Evolutionary conservation across 2,797 vertebrate genomes (phyloP).

Genomic region (Lindbergichthys nudifrons): DNA sequence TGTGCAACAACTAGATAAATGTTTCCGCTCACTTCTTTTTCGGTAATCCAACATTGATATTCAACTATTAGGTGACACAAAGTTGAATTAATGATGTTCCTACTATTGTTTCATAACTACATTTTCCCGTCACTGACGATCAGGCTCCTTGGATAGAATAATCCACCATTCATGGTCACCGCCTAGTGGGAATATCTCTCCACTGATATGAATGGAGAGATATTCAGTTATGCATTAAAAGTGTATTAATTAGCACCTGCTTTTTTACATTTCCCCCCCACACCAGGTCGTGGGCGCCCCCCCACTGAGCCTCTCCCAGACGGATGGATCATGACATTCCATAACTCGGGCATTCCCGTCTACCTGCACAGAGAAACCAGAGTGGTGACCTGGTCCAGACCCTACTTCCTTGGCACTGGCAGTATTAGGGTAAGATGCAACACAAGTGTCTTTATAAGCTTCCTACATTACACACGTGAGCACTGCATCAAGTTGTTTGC

Average conservation of each 20-base stretch:
- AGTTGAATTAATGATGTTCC: too few species aligned
- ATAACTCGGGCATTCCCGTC: slow-evolving; percentile 99
- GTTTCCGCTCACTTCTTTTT: not conserved
- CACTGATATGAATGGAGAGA: too few species aligned
- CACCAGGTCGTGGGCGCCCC: slow-evolving; percentile 94
- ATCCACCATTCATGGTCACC: too few species aligned
- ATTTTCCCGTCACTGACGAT: too few species aligned
- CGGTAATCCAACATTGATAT: not conserved
- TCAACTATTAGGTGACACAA: not conserved
- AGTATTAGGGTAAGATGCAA: slow-evolving; percentile 93
- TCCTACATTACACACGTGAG: not conserved
- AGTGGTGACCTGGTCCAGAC: slow-evolving; percentile 99
- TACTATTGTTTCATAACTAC: too few species aligned
- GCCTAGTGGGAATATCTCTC: too few species aligned
- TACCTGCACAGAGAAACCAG: slow-evolving; percentile 99
- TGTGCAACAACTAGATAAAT: not conserved
- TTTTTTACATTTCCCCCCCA: slow-evolving; percentile 3
- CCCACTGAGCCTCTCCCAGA: slow-evolving; percentile 99
- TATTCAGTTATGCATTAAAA: not conserved
- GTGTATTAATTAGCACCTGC: not conserved
- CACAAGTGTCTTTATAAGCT: not conserved
- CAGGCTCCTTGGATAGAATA: too few species aligned
- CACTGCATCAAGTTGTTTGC: not conserved
- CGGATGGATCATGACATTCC: slow-evolving; percentile 99
- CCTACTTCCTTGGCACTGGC: slow-evolving; percentile 98